Evolutionary conservation across 2,113 vertebrate species (phyloP), one percentile per base, ranked within the genome.

Genomic region (Cyprinodon tularosa): DNA sequence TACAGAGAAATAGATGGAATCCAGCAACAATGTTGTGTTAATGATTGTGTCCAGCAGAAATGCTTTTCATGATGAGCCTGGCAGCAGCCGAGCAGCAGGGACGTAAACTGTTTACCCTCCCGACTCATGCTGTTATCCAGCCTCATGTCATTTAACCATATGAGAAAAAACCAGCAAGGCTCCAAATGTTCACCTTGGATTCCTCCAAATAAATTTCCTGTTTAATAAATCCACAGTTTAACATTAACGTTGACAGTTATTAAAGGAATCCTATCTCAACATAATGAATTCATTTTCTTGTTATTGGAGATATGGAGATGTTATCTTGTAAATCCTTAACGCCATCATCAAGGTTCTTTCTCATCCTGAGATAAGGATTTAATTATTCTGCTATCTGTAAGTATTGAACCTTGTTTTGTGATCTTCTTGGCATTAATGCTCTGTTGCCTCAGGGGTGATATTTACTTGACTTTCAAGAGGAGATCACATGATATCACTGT

Each of bases 241-340:
- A 39, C 39, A 38, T 20, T 17, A 70, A 8, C 38, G 1, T 48
- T 48, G 65, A 20, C 61, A 62, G 22, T 74, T 69, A 62, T 74
- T 72, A 53, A 42, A 62, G 12, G 1, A 62, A 62, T 38, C 36
- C 36, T 69, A 76, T 83, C 69, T 44, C 20, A 12, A 17, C 10
- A 62, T 77, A 20, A 60, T 29, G 0, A 44, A 44, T 59, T 67
- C 13, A 71, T 74, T 63, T 29, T 72, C 74, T 20, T 17, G 42
- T 74, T 78, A 47, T 62, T 60, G 29, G n/a, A 68, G 68, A 61
- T 80, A 67, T 67, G 29, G 22, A 40, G 22, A 66, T 76, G 57
- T 63, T 76, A 85, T 85, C 84, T 72, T 76, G 40, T 80, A 71
- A 84, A 84, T 64, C 63, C 22, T 40, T 73, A 73, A 84, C 89